Evolutionary conservation across 2,797 vertebrate species (phyloP).

Genomic region (Premnoplex brunnescens): DNA sequence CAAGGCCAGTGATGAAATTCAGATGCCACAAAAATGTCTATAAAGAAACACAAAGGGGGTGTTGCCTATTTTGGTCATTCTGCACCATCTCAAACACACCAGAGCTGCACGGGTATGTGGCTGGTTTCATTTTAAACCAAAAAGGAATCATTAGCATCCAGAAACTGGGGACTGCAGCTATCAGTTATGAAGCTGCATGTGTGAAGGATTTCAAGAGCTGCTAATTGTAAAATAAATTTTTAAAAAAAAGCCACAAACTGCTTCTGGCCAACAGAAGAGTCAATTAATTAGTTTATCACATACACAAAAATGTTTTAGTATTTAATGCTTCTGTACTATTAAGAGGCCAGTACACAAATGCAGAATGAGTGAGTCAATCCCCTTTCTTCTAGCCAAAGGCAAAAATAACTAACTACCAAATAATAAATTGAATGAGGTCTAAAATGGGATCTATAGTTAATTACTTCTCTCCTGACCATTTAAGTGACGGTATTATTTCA

Average conservation of each 20-base stretch:
- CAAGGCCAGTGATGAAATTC: background rate
- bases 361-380: background rate
- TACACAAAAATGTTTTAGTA: background rate
- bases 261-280: background rate
- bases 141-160: background rate
- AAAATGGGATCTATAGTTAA: constrained; percentile 17
- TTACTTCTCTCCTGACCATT: background rate
- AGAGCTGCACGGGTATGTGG: background rate
- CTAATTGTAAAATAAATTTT: background rate
- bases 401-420: constrained; percentile 1
- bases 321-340: background rate
- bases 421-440: constrained; percentile 4
- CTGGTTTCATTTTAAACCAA: background rate
- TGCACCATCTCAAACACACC: background rate
- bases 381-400: background rate
- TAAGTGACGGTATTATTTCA: background rate
- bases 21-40: background rate
- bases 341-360: background rate
- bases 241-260: background rate
- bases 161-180: background rate
- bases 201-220: background rate
- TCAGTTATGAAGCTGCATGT: background rate
- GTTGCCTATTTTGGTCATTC: background rate
- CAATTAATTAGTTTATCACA: background rate
- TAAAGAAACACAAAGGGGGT: background rate